Base-by-base conservation (phyloP, 1,140 invertebrate species). In the Pseudomyrmex pallidus region DNA sequence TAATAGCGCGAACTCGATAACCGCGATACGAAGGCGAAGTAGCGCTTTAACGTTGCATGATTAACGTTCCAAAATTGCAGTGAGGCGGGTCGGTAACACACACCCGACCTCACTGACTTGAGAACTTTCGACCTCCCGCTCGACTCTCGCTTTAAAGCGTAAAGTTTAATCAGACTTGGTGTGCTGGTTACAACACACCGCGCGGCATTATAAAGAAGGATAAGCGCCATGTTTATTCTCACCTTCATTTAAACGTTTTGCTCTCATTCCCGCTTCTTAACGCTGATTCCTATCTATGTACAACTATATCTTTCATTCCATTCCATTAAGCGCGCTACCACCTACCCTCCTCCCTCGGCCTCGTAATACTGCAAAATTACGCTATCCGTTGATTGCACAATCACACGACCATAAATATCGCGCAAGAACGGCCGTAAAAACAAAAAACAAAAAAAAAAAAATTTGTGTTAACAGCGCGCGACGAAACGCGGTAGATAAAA, bases 1-100 rank as follows among this genome's bases (percentile, higher is more conserved):
- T 80, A 80, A 80, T 80, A 72, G 76, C 76, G 76, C 66, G 54
- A 80, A 80, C 76, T 80, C 76, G 76, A 80, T 80, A 80, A 80
- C 62, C 62, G 48, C 76, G 76, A 80, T 80, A 70, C 56, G 76
- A 80, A 76, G 61, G 74, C 50, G 61, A 35, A 70, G 76, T 54
- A n/a, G 22, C 66, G 76, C 56, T 56, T 72, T 80, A 80, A 80
- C 54, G 76, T 59, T 80, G 76, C 76, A 80, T 80, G 76, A 80
- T 80, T 80, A 80, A 80, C 76, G 56, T 80, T 44, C 76, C 44
- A 35, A 80, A 80, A 80, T 80, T 80, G 76, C 66, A 68, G 44
- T 12, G 76, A 72, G 76, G 44, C 54, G 64, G 12, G 66, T 35
- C 15, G 15, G 22, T 80, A 70, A 80, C 54, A 72, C 66, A 72